Evolutionary conservation across 1,140 invertebrate species (phyloP), one percentile per base, ranked within the genome.

Genomic region (Plutomurus gul): DNA sequence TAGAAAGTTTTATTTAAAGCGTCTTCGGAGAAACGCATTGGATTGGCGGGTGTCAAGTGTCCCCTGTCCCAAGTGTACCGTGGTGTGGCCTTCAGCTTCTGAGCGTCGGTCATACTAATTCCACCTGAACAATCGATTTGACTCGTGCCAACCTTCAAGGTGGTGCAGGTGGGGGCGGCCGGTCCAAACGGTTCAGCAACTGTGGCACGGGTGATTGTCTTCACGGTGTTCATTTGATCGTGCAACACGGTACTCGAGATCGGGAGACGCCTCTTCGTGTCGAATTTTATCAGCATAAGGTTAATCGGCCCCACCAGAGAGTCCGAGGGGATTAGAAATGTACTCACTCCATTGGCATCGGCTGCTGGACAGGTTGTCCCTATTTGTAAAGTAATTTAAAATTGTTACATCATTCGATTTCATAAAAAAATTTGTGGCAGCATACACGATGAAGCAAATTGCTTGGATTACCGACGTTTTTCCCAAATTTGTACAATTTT

Each of bases 41-140:
- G 78, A 30, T 76, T 51, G 6, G 27, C 75, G 10, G 78, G 78
- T 4, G 39, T 49, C 43, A 80, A 39, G 18, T 80, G 78, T 8
- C 78, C 78, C n/a, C 78, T 30, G 46, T 80, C 78, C 37, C 39
- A 80, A 27, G 73, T 77, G 39, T 30, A 71, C n/a, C 37, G 20
- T 0, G 43, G 1, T 0, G 49, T 18, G 0, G 22, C 6, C 65
- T 40, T 65, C 2, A 13, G 18, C 30, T 70, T 56, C 13, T 76
- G 75, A 0, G n/a, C 51, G 13, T 27, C 11, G 10, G 75, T 39
- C 75, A 76, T 30, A 1, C 37, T 16, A 22, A 65, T 65, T 33
- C 47, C 49, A 13, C n/a, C 36, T 10, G 47, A 65, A 10, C 75
- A 76, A 43, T 76, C 65, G n/a, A 37, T 30, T 22, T 76, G 75